phyloP scores from a whole-genome alignment of 2,888 invertebrate genomes.

The Notodonta ziczac region DNA sequence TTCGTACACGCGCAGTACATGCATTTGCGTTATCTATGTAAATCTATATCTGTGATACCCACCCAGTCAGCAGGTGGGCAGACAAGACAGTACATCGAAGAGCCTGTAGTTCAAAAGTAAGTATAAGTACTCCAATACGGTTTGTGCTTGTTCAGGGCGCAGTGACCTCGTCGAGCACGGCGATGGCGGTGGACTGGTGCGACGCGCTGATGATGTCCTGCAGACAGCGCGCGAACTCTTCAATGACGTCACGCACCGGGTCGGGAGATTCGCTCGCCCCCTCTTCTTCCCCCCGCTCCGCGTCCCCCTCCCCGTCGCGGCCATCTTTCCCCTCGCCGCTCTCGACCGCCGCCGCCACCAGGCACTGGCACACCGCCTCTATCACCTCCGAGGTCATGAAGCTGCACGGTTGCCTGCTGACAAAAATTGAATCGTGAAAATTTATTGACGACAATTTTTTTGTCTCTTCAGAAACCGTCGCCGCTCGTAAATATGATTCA shows the following conservation, averaged over 20 bases:
- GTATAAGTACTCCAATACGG: no score
- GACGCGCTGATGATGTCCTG: constrained; percentile 92
- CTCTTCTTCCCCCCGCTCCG: constrained; percentile 44
- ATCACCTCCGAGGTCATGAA: constrained; percentile 97
- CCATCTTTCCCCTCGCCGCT: constrained; percentile 81
- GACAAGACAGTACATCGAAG: no score
- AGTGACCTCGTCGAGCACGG: constrained; percentile 44
- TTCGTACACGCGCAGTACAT: no score
- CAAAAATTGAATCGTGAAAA: neutral
- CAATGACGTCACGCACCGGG: constrained; percentile 90
- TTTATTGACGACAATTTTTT: neutral
- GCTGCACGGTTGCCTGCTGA: constrained; percentile 91
- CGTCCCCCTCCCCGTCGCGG: constrained; percentile 81
- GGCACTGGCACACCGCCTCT: constrained; percentile 97
- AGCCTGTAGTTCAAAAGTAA: no score
- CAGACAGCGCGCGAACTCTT: constrained; percentile 97
- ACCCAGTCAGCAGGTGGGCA: no score
- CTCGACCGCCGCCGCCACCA: constrained; percentile 96
- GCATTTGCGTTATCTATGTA: no score
- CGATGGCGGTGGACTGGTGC: constrained; percentile 50
- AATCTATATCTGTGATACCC: no score
- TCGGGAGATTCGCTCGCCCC: constrained; percentile 80
- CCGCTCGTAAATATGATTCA: no score
- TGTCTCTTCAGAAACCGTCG: no score
- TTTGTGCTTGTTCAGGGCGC: neutral